These are phyloP conservation scores for Allacma fusca DNA, from an alignment of 2,888 invertebrate genomes.

Conservation along the genomic window DNA sequence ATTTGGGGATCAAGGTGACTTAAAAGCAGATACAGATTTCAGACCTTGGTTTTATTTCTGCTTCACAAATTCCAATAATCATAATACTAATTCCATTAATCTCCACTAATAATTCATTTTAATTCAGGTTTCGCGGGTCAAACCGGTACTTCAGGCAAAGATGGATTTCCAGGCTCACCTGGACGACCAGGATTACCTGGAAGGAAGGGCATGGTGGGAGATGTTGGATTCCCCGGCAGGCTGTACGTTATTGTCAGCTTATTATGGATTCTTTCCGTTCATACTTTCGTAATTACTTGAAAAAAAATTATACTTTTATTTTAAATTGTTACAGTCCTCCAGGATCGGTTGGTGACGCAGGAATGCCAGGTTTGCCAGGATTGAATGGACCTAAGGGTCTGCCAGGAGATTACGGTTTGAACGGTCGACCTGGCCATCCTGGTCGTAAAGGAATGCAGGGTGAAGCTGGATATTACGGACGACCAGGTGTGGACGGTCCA, in stretches of 20 bases:
- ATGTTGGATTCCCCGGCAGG: slow-evolving; percentile 36
- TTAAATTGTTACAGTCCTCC: too few relatives aligned
- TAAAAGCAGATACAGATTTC: too few relatives aligned
- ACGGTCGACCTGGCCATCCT: slow-evolving; percentile 60
- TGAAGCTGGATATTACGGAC: slow-evolving; percentile 68
- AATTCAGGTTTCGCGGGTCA: too few relatives aligned
- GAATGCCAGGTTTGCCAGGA: slow-evolving; percentile 64
- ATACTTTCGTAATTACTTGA: background rate
- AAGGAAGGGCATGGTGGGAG: slow-evolving; percentile 71
- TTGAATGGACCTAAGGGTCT: slow-evolving; percentile 62
- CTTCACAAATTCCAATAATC: slow-evolving; percentile 58
- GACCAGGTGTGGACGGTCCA: slow-evolving; percentile 49
- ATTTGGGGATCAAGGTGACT: slow-evolving; percentile 68
- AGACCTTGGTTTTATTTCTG: too few relatives aligned
- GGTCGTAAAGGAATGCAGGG: slow-evolving; percentile 62
- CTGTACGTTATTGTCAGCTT: slow-evolving; percentile 34
- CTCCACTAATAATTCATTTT: too few relatives aligned
- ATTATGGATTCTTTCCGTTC: too few relatives aligned
- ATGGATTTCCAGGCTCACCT: slow-evolving; percentile 56
- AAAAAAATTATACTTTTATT: too few relatives aligned
- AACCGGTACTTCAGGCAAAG: background rate
- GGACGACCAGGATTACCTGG: slow-evolving; percentile 65
- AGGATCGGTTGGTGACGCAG: slow-evolving; percentile 67
- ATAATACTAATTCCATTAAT: too few relatives aligned
- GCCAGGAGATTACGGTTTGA: slow-evolving; percentile 57